A percentile compares a stretch with the other conserved stretches of the same genome.
phyloP scores from a whole-genome alignment of 2,797 vertebrate species.

The Antennarius maculatus region DNA sequence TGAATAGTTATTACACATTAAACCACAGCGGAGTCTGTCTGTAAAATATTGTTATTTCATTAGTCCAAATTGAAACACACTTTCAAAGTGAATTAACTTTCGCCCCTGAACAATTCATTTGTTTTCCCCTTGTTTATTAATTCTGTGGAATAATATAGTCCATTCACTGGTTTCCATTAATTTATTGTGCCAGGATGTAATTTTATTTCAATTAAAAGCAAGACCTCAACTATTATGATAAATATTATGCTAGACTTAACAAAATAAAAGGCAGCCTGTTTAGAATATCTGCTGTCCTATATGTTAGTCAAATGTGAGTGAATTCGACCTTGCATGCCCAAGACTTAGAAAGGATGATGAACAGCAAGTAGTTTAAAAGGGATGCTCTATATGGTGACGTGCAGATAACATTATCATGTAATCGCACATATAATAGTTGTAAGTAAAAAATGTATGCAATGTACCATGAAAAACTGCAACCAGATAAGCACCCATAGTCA shows the following conservation, averaged over 20 bases:
- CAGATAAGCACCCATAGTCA: constrained; percentile 19
- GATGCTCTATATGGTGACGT: not conserved
- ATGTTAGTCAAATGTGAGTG: constrained; percentile 13
- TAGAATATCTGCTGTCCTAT: constrained; percentile 19
- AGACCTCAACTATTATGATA: constrained; percentile 31
- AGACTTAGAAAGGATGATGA: constrained; percentile 14
- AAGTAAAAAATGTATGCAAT: constrained; percentile 1
- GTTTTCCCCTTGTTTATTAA: constrained; percentile 44
- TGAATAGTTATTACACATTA: constrained; percentile 68
- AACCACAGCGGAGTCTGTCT: constrained; percentile 42
- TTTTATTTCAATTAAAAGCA: constrained; percentile 42
- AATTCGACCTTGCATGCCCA: constrained; percentile 14
- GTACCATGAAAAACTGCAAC: constrained; percentile 28
- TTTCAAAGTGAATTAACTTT: constrained; percentile 66
- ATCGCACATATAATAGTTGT: not conserved
- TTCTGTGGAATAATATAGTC: constrained; percentile 51
- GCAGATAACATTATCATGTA: not conserved
- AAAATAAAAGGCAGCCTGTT: constrained; percentile 19
- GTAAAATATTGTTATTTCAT: constrained; percentile 72
- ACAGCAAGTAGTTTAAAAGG: not conserved
- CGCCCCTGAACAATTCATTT: constrained; percentile 44
- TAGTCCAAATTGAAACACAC: constrained; percentile 70
- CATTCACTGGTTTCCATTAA: constrained; percentile 58
- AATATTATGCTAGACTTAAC: constrained; percentile 30
- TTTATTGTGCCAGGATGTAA: constrained; percentile 35